Conservation (phyloP, 2,113 vertebrate genomes). For the Aspidoscelis tigris region DNA sequence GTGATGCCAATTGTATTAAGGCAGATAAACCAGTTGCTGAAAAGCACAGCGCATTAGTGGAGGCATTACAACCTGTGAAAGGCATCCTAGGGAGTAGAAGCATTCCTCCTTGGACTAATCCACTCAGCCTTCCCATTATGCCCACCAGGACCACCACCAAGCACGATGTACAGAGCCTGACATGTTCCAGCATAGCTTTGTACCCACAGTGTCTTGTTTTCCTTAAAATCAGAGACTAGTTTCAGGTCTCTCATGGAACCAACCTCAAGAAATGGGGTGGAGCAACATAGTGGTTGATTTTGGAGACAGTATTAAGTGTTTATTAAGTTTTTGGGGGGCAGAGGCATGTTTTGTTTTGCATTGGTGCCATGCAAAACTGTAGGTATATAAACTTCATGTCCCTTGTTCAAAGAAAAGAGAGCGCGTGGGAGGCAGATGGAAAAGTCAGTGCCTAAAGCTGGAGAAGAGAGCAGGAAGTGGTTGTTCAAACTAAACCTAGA, state of each 20-base stretch:
- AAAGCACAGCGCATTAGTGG: conserved; percentile 45
- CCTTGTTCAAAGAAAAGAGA: neutral
- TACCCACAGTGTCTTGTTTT: conserved; percentile 29
- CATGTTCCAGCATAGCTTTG: neutral
- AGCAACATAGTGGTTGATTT: neutral
- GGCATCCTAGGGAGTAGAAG: conserved; percentile 49
- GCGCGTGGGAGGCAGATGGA: neutral
- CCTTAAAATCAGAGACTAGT: neutral
- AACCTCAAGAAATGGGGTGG: rapidly evolving
- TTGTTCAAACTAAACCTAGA: neutral
- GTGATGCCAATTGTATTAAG: conserved; percentile 55
- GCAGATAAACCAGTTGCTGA: conserved; percentile 57
- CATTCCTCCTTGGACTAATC: conserved; percentile 62
- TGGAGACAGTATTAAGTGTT: neutral
- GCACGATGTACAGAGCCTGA: neutral
- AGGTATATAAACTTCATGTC: neutral
- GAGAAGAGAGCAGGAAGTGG: neutral
- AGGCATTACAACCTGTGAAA: conserved; percentile 44
- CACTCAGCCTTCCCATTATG: conserved; percentile 49
- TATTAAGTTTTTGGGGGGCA: neutral
- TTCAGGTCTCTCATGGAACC: rapidly evolving
- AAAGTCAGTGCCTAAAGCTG: neutral
- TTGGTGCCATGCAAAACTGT: no score
- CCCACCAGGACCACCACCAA: neutral
- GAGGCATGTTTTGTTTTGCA: neutral